Base-by-base conservation (phyloP, 2,797 vertebrate species). In the Pachyuromys duprasi region DNA sequence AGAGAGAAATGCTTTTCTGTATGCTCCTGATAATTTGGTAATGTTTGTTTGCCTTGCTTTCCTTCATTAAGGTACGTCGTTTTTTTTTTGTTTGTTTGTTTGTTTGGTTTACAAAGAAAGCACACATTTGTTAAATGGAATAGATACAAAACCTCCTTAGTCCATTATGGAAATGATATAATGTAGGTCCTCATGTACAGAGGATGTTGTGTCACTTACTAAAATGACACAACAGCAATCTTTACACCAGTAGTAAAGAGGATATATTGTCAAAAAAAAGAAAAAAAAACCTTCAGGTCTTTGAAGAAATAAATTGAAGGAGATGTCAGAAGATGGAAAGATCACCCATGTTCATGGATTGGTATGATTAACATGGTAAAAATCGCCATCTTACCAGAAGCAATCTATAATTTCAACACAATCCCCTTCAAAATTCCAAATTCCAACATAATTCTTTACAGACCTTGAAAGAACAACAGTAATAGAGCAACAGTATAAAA, bases 1-100 rank as follows among this genome's bases (percentile, higher is more conserved):
- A 97, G 90, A 95, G 63, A 95, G 98, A 60, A 97, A 96, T 96
- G 94, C 69, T 97, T 28, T 1, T 97, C 97, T 95, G 87, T 97
- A 22, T 79, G 95, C 2, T 42, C 90, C 95, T 97, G 80, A 95
- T 96, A 89, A 86, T 91, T 90, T 65, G 42, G 65, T 86, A 82
- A 70, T 84, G 69, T 91, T 90, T 92, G 81, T 88, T 91, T 93
- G 80, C 20, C 70, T 86, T 91, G 82, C n/a, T n/a, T n/a, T n/a
- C n/a, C 91, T 81, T 93, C 13, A 49, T 45, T 57, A 83, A 89
- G 74, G 83, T 70, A 88, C 31, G 83, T 93, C 62, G 92, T 94
- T n/a, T n/a, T n/a, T n/a, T n/a, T n/a, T n/a, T n/a, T n/a, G n/a
- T n/a, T 49, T 49, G 49, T 49, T 49, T 49, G 8, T 49, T 49